A percentile compares a stretch with the other conserved stretches of the same genome.
These are phyloP conservation scores for Alauda arvensis DNA, from an alignment of 2,797 vertebrate species.

Conservation along the genomic window DNA sequence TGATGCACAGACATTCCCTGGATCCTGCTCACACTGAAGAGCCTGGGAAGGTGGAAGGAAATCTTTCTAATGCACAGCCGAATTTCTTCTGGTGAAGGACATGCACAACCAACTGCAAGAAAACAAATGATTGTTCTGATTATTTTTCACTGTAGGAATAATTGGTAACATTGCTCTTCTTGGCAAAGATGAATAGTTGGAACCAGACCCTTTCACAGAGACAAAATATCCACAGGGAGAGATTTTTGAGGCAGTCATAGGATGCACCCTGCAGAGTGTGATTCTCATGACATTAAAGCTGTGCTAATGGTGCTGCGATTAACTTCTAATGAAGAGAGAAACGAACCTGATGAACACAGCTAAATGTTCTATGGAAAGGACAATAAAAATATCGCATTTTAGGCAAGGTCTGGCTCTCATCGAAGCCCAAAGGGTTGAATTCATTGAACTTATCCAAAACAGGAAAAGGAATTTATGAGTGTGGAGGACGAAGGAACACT, in stretches of 20 bases:
- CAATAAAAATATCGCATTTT: slow-evolving; percentile 37
- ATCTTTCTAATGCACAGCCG: not conserved
- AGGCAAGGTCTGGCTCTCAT: slow-evolving; percentile 4
- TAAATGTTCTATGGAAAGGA: slow-evolving; percentile 7
- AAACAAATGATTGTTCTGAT: slow-evolving; percentile 46
- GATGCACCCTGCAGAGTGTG: slow-evolving; percentile 58
- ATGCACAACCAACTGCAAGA: slow-evolving; percentile 22
- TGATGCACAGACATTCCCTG: not conserved
- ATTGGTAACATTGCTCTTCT: slow-evolving; percentile 62
- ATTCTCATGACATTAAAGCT: slow-evolving; percentile 59
- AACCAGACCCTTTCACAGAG: slow-evolving; percentile 43
- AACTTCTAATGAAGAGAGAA: slow-evolving; percentile 32
- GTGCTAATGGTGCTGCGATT: not conserved
- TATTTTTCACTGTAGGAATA: slow-evolving; percentile 57
- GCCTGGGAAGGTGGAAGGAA: not conserved
- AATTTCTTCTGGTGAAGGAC: slow-evolving; percentile 42
- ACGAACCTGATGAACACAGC: slow-evolving; percentile 13
- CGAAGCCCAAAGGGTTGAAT: not conserved
- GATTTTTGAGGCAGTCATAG: slow-evolving; percentile 52
- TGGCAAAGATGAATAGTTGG: slow-evolving; percentile 61
- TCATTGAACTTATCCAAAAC: slow-evolving; percentile 26
- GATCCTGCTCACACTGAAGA: not conserved
- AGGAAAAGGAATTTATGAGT: slow-evolving; percentile 34
- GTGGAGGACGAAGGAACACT: slow-evolving; percentile 7
- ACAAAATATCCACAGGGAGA: slow-evolving; percentile 60